These are phyloP conservation scores for Hypercompe scribonia DNA, from an alignment of 2,888 invertebrate species.

Conservation along the genomic window DNA sequence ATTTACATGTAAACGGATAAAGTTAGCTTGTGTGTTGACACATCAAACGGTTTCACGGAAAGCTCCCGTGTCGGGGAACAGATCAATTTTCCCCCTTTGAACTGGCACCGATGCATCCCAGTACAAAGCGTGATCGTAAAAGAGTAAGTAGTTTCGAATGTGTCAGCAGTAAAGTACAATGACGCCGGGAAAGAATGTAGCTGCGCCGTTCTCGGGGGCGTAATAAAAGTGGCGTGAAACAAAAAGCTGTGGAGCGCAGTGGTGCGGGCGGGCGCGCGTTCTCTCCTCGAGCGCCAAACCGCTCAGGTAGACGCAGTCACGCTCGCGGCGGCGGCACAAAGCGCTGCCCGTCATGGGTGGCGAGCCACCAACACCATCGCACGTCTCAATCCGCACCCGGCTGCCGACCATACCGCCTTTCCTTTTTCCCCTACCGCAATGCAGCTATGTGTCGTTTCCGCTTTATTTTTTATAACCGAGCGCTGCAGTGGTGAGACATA, in stretches of 20 bases:
- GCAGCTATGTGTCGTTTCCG: slow-evolving; percentile 86
- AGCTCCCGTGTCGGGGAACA: slow-evolving; percentile 60
- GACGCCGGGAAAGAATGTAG: slow-evolving; percentile 71
- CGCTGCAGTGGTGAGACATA: slow-evolving; percentile 84
- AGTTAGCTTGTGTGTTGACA: slow-evolving; percentile 63
- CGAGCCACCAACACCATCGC: slow-evolving; percentile 85
- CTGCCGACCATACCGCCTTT: slow-evolving; percentile 83
- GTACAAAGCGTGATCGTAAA: slow-evolving; percentile 80
- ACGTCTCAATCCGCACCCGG: slow-evolving; percentile 87
- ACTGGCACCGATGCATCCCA: slow-evolving; percentile 63
- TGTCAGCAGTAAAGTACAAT: slow-evolving; percentile 80
- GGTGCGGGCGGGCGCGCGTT: slow-evolving; percentile 61
- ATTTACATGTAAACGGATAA: slow-evolving; percentile 59
- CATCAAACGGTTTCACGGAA: slow-evolving; percentile 75
- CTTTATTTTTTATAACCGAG: slow-evolving; percentile 83
- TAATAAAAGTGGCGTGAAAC: slow-evolving; percentile 84
- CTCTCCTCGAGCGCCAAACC: slow-evolving; percentile 53
- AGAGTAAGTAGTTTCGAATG: slow-evolving; percentile 81
- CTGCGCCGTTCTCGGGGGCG: slow-evolving; percentile 70
- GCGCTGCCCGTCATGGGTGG: slow-evolving; percentile 85
- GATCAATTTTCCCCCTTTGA: slow-evolving; percentile 82
- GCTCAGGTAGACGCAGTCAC: slow-evolving; percentile 56
- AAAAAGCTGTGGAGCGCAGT: slow-evolving; percentile 72
- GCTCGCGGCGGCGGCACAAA: slow-evolving; percentile 75
- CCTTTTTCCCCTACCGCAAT: slow-evolving; percentile 86